A percentile compares a stretch with the other conserved stretches of the same genome.
Conservation (phyloP, 2,888 invertebrate species). For the Diaprepes abbreviatus region DNA sequence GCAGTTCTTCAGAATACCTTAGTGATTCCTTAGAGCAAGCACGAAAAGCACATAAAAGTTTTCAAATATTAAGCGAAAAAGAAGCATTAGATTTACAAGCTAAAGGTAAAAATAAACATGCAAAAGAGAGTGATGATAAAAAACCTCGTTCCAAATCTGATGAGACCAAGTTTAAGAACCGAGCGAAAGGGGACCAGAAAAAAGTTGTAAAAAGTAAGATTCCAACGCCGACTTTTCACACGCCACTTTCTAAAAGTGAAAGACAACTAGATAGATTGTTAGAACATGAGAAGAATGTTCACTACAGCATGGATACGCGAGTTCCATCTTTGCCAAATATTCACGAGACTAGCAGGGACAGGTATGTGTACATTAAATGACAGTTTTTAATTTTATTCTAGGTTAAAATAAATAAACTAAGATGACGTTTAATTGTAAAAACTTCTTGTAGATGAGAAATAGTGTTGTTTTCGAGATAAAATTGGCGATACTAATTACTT, state of each 20-base stretch:
- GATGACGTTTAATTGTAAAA: no score
- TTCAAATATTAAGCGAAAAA: slow-evolving; percentile 61
- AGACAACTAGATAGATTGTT: slow-evolving; percentile 56
- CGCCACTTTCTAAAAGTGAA: slow-evolving; percentile 62
- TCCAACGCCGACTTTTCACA: slow-evolving; percentile 58
- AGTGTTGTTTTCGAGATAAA: no score
- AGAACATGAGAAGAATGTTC: slow-evolving; percentile 43
- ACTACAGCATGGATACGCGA: slow-evolving; percentile 55
- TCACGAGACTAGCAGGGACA: slow-evolving; percentile 46
- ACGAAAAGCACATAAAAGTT: slow-evolving; percentile 62
- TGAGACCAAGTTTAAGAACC: slow-evolving; percentile 53
- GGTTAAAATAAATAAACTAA: no score
- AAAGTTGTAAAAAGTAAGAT: slow-evolving; percentile 59
- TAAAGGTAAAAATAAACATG: slow-evolving; percentile 39
- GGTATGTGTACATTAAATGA: slow-evolving; percentile 32
- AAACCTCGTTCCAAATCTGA: slow-evolving; percentile 57
- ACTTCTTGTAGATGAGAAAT: no score
- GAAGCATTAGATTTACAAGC: slow-evolving; percentile 51
- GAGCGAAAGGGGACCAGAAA: slow-evolving; percentile 22
- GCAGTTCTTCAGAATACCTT: slow-evolving; percentile 27
- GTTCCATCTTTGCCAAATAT: slow-evolving; percentile 63
- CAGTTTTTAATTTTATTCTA: no score
- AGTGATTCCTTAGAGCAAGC: slow-evolving; percentile 48
- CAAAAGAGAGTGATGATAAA: slow-evolving; percentile 32
- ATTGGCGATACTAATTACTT: no score